A percentile compares a stretch with the other conserved stretches of the same genome.
phyloP scores from a whole-genome alignment of 2,113 vertebrate species.

The Mesembrinibis cayennensis region DNA sequence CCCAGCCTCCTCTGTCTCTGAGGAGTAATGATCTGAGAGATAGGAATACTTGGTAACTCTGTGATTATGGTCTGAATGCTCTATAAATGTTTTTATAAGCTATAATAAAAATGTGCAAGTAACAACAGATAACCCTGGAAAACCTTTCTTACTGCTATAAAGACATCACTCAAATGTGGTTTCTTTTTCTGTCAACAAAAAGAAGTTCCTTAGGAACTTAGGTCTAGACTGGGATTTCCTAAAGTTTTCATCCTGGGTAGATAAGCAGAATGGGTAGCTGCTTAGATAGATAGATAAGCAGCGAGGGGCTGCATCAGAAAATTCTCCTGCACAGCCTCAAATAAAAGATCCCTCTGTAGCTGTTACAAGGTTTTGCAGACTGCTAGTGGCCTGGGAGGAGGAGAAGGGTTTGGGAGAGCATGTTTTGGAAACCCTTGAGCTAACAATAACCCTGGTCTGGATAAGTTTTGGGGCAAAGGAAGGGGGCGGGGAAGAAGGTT shows the following conservation, averaged over 20 bases:
- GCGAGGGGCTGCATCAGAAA: background rate
- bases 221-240: background rate
- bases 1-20: background rate
- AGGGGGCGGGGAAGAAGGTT: background rate
- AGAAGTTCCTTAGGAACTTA: background rate
- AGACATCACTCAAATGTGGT: background rate
- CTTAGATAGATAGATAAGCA: too few relatives aligned
- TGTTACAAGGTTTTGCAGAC: background rate
- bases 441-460: background rate
- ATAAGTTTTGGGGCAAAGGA: background rate
- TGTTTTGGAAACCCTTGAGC: background rate
- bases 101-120: constrained; percentile 13
- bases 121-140: background rate
- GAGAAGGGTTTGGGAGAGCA: background rate
- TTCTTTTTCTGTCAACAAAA: background rate
- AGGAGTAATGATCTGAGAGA: background rate
- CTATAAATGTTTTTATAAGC: constrained; percentile 21
- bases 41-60: background rate
- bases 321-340: background rate
- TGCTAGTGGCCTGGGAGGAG: background rate
- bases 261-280: background rate
- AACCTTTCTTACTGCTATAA: background rate
- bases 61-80: background rate
- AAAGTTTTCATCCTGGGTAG: background rate
- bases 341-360: background rate